These are phyloP conservation scores for Hirtodrosophila duncani DNA, from an alignment of 2,888 invertebrate species.

Conservation along the genomic window DNA sequence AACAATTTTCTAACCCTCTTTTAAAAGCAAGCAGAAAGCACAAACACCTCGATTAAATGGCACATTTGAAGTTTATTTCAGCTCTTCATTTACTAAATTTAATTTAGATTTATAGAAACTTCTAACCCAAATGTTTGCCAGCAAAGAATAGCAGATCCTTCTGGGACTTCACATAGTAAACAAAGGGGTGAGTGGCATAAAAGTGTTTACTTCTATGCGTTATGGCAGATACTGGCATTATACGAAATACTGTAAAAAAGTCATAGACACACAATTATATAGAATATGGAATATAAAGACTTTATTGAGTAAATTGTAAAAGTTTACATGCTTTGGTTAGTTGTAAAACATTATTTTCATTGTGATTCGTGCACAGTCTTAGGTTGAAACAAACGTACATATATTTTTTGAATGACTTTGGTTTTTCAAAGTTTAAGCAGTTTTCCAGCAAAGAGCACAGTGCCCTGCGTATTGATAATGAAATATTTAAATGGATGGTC, in stretches of 20 bases:
- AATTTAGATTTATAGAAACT: not conserved
- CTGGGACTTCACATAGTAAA: constrained; percentile 39
- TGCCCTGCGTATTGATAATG: constrained; percentile 20
- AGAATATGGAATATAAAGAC: constrained; percentile 2
- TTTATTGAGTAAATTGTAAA: constrained; percentile 10
- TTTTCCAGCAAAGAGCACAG: constrained; percentile 34
- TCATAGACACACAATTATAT: not conserved
- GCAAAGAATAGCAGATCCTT: constrained; percentile 40
- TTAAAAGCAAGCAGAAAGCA: not conserved
- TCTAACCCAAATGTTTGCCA: constrained; percentile 41
- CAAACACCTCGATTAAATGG: constrained; percentile 4
- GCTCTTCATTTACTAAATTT: not conserved
- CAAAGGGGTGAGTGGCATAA: constrained; percentile 49
- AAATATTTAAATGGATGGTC: constrained; percentile 40
- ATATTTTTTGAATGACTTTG: too few species aligned
- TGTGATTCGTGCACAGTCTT: constrained; percentile 22
- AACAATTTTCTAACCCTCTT: not conserved
- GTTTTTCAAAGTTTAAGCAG: constrained; percentile 15
- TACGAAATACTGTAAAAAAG: constrained; percentile 41
- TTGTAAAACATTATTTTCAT: constrained; percentile 8
- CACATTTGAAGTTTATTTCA: constrained; percentile 11
- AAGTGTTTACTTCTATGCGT: constrained; percentile 40
- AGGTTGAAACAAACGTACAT: too few species aligned
- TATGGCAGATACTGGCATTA: constrained; percentile 47
- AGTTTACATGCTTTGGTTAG: constrained; percentile 18